Evolutionary conservation across 92 coral and sea anemone species (phyloP).

Genomic region (Scolanthus callimorphus): DNA sequence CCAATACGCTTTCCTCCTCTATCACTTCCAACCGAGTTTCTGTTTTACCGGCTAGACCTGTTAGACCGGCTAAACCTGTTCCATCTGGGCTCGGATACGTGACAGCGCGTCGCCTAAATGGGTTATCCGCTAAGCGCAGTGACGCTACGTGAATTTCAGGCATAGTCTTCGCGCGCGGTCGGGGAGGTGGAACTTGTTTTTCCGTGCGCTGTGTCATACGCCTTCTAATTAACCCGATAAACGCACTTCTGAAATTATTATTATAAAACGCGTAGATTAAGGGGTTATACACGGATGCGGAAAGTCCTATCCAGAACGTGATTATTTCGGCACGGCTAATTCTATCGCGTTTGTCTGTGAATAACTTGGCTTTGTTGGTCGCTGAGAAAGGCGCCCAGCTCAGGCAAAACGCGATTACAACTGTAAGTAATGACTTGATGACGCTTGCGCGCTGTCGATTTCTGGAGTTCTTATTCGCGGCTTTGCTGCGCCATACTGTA

Average conservation of each 20-base stretch:
- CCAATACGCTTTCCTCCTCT: too few species aligned
- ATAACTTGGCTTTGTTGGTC: slow-evolving; percentile 39
- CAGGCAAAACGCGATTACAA: slow-evolving; percentile 59
- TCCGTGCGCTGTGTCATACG: too few species aligned
- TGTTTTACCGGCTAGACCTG: too few species aligned
- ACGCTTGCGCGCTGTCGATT: slow-evolving; percentile 50
- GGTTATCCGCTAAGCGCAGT: too few species aligned
- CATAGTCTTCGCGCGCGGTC: too few species aligned
- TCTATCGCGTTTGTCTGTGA: slow-evolving; percentile 11
- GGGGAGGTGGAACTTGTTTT: too few species aligned
- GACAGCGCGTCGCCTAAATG: too few species aligned
- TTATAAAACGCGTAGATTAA: slow-evolving; percentile 71
- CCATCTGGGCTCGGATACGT: too few species aligned
- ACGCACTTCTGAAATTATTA: slow-evolving; percentile 72
- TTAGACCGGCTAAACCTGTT: too few species aligned
- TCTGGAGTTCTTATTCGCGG: slow-evolving; percentile 10
- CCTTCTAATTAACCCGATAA: too few species aligned
- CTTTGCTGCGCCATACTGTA: slow-evolving; percentile 46
- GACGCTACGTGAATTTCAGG: too few species aligned
- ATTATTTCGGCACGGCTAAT: slow-evolving; percentile 52
- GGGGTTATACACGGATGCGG: slow-evolving; percentile 75
- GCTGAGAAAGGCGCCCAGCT: slow-evolving; percentile 81
- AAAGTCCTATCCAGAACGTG: slow-evolving; percentile 71
- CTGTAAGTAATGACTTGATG: slow-evolving; percentile 52
- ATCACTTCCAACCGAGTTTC: too few species aligned